Evolutionary conservation across 1,140 invertebrate genomes (phyloP).

Genomic region (Nomia melanderi): DNA sequence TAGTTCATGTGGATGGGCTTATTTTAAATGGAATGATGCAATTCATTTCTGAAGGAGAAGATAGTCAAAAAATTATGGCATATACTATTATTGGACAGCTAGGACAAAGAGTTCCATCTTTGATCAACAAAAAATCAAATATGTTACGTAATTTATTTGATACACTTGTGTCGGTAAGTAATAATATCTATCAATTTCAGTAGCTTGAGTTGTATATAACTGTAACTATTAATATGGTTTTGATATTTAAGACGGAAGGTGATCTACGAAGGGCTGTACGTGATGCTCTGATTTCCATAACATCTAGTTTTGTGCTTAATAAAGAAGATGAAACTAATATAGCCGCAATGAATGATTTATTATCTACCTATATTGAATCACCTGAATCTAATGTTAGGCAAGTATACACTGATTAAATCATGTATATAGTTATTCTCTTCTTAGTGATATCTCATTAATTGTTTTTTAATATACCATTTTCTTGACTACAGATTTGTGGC

Average conservation of each 20-base stretch:
- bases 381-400: constrained; percentile 73
- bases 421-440: constrained; percentile 22
- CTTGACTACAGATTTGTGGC: constrained; percentile 85
- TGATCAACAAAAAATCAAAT: constrained; percentile 86
- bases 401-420: constrained; percentile 59
- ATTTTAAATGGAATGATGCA: constrained; percentile 78
- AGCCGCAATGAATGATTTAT: constrained; percentile 81
- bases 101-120: constrained; percentile 84
- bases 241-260: constrained; percentile 78
- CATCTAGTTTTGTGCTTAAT: constrained; percentile 80
- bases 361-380: constrained; percentile 77
- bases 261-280: constrained; percentile 82
- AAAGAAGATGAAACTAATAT: constrained; percentile 73
- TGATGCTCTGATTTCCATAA: constrained; percentile 83
- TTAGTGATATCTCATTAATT: not conserved
- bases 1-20: constrained; percentile 75
- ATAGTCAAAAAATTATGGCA: constrained; percentile 85
- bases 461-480: constrained; percentile 35
- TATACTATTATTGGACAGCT: constrained; percentile 89
- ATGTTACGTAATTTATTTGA: constrained; percentile 86
- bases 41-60: constrained; percentile 79
- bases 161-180: constrained; percentile 82
- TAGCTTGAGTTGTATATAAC: no score
- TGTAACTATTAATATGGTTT: no score
- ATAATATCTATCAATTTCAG: not conserved